Evolutionary conservation across 2,888 invertebrate genomes (phyloP), one percentile per base, ranked within the genome.

Genomic region (Cantharis rufa): DNA sequence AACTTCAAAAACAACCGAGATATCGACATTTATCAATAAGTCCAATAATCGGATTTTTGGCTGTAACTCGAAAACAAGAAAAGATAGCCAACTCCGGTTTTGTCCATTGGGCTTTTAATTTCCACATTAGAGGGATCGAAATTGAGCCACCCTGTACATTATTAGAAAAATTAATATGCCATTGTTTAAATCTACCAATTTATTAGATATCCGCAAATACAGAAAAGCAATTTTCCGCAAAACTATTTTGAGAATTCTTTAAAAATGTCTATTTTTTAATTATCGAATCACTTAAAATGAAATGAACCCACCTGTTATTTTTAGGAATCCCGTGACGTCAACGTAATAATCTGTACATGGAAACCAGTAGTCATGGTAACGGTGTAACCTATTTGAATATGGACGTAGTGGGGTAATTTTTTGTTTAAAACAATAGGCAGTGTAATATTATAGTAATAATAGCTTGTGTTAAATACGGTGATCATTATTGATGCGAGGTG

Each of bases 351-450:
- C 78, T 74, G 79, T 76, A 78, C 75, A 76, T 79, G 78, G 81
- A 82, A 79, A 82, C 83, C 82, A 81, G 83, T 84, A 81, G 81
- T 82, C 80, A 84, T 84, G 81, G 83, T 78, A 82, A 84, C 83
- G 24, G 72, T 79, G 78, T 80, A 78, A 79, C 78, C 73, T 79
- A 74, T 78, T 74, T 70, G 72, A 76, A 74, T 74, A 75, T 77
- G 70, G 77, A 80, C 71, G 70, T 48, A 72, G 80, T 74, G 81
- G 80, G 81, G 77, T 9, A 70, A 69, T 62, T 24, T 70, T 69
- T 69, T 72, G 64, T 72, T 69, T 70, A 73, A 71, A 61, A 70
- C 16, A 21, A 70, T 63, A 15, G 70, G 71, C 71, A 69, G 69
- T 76, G 21, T 66, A 7, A 63, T 16, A 21, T 24, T 24, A 24